Base-by-base conservation (phyloP, 2,888 invertebrate genomes). In the Rhagium mordax region DNA sequence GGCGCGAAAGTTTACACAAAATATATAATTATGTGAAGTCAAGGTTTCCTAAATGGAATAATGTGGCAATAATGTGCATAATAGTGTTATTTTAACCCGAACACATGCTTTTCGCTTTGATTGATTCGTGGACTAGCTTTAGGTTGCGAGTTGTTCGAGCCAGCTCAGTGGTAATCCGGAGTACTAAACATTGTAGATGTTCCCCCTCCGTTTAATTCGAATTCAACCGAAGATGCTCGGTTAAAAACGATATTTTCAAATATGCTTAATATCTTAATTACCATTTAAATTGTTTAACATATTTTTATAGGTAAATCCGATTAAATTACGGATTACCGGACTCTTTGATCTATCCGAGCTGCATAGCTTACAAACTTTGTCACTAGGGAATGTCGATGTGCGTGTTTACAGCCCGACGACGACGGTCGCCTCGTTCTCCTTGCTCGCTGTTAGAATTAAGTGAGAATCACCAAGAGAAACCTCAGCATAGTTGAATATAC, bases 21-120 rank as follows among this genome's bases (percentile, higher is more conserved):
- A 21, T 49, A 49, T 61, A 61, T n/a, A 59, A 21, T 59, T 49
- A 64, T 64, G 49, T 65, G 29, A 53, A 65, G 24, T 29, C 53
- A 16, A 21, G 53, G 65, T 24, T 51, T 18, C 29, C 16, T 21
- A 7, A 20, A 16, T 65, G 18, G 53, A 53, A 51, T 53, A 33
- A 48, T 29, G 53, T 65, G 65, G 48, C 18, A 53, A 53, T 53
- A 65, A 21, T 48, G 21, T 65, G 53, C 53, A 53, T 65, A 53
- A 33, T 33, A 53, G 51, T 53, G 53, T 51, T 53, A 53, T 65
- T 53, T 65, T 33, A 65, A 53, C 65, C 21, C 65, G 65, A 65
- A 48, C 65, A 65, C 65, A 65, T 65, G 65, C 65, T 51, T 65
- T 65, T 65, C 65, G 65, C 33, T 49, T 65, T 65, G 65, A 65